A percentile compares a stretch with the other conserved stretches of the same genome.
These are phyloP conservation scores for Stegostoma tigrinum DNA, from an alignment of 2,113 vertebrate genomes.

Conservation along the genomic window DNA sequence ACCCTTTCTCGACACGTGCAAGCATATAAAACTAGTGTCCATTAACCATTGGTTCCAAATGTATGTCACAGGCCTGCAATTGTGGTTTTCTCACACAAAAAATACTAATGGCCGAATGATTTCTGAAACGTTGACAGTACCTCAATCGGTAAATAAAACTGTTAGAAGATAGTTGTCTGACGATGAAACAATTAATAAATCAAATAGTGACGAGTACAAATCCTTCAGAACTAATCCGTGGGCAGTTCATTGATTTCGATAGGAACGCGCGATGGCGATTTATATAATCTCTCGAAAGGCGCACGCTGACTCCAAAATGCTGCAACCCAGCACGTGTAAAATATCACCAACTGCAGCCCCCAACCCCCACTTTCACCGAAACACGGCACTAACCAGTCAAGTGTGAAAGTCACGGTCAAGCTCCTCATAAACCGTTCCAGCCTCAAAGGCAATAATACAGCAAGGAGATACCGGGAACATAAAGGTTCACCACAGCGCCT, in stretches of 20 bases:
- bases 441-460: background rate
- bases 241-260: background rate
- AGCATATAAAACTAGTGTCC: background rate
- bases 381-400: background rate
- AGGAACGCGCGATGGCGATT: background rate
- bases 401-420: constrained; percentile 31
- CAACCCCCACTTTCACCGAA: background rate
- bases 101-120: background rate
- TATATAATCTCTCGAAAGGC: background rate
- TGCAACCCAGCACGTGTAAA: constrained; percentile 10
- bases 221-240: background rate
- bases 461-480: too few species aligned
- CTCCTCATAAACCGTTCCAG: background rate
- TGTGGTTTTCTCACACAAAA: background rate
- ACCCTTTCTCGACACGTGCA: background rate
- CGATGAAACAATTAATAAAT: too few species aligned
- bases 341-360: background rate
- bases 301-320: background rate
- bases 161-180: background rate
- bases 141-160: background rate
- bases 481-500: background rate
- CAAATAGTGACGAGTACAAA: background rate
- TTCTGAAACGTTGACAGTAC: background rate
- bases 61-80: background rate
- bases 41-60: background rate